These are phyloP conservation scores for Netta rufina DNA, from an alignment of 2,797 vertebrate genomes.

Conservation along the genomic window DNA sequence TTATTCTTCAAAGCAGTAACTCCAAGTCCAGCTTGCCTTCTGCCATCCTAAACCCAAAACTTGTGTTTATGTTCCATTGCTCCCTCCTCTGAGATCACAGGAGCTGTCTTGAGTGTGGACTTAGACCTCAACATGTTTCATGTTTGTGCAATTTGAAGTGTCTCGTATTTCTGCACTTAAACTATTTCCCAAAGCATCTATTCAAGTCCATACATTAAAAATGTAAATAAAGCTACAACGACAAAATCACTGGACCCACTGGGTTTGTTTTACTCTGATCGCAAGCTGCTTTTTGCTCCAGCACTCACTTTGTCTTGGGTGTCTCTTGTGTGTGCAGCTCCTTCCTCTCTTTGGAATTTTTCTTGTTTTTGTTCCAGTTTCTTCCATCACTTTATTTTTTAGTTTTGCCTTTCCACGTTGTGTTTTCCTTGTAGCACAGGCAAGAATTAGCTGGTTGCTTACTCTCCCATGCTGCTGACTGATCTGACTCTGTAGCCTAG, in stretches of 20 bases:
- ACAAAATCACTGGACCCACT: slow-evolving; percentile 47
- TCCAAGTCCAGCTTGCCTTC: slow-evolving; percentile 27
- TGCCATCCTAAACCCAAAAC: slow-evolving; percentile 8
- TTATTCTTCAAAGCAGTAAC: neutral
- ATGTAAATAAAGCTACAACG: slow-evolving; percentile 71
- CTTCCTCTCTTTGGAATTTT: slow-evolving; percentile 38
- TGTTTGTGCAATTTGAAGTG: slow-evolving; percentile 62
- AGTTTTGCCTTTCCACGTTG: neutral
- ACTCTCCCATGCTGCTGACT: neutral
- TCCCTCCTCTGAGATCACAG: slow-evolving; percentile 26
- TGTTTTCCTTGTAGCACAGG: neutral
- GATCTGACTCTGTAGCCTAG: neutral
- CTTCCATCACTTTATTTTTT: neutral
- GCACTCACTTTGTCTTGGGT: slow-evolving; percentile 1
- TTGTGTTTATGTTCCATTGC: slow-evolving; percentile 28
- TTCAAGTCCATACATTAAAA: slow-evolving; percentile 46
- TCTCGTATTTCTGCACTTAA: slow-evolving; percentile 32
- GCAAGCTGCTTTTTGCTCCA: slow-evolving; percentile 21
- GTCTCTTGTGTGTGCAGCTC: slow-evolving; percentile 33
- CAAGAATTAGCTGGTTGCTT: neutral
- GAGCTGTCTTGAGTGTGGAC: slow-evolving; percentile 33
- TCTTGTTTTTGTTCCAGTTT: slow-evolving; percentile 23
- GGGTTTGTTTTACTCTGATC: slow-evolving; percentile 65
- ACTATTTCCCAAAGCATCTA: slow-evolving; percentile 18
- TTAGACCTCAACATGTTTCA: slow-evolving; percentile 30